Conservation (phyloP, 2,888 invertebrate genomes). For the Mythimna vitellina region DNA sequence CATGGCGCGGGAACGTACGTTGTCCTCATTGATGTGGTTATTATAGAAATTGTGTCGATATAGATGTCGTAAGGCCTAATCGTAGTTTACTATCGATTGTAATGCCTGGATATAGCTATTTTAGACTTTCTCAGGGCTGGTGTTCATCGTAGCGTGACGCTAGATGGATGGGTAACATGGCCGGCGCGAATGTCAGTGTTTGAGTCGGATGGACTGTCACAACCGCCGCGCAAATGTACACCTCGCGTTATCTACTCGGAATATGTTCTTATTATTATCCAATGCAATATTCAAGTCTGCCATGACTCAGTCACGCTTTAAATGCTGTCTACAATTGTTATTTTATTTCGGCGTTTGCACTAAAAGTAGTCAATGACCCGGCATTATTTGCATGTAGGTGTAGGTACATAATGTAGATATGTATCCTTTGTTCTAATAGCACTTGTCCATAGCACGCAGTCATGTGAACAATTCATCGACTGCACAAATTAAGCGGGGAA, state of each 20-base stretch:
- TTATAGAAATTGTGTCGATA: constrained; percentile 67
- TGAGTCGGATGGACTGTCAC: constrained; percentile 77
- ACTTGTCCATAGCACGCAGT: constrained; percentile 55
- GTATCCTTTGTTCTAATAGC: constrained; percentile 81
- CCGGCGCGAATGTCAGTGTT: constrained; percentile 86
- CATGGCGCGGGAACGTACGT: constrained; percentile 89
- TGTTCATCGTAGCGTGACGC: constrained; percentile 87
- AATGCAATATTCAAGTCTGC: constrained; percentile 63
- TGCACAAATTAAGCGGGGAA: constrained; percentile 68
- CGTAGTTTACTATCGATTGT: constrained; percentile 77
- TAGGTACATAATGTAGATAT: constrained; percentile 68
- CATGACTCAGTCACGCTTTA: constrained; percentile 59
- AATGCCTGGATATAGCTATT: constrained; percentile 79
- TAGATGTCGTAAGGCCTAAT: constrained; percentile 59
- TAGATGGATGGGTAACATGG: constrained; percentile 85
- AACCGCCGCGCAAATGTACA: constrained; percentile 75
- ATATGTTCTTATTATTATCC: constrained; percentile 59
- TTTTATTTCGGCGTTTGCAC: constrained; percentile 76
- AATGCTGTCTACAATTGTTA: constrained; percentile 67
- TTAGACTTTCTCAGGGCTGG: constrained; percentile 83
- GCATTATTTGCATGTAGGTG: constrained; percentile 86
- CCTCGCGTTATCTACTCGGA: constrained; percentile 62
- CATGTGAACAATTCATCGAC: constrained; percentile 38
- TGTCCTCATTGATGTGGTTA: constrained; percentile 76
- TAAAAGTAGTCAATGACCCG: constrained; percentile 87